These are phyloP conservation scores for Euglossa dilemma DNA, from an alignment of 1,140 invertebrate species.

Conservation along the genomic window DNA sequence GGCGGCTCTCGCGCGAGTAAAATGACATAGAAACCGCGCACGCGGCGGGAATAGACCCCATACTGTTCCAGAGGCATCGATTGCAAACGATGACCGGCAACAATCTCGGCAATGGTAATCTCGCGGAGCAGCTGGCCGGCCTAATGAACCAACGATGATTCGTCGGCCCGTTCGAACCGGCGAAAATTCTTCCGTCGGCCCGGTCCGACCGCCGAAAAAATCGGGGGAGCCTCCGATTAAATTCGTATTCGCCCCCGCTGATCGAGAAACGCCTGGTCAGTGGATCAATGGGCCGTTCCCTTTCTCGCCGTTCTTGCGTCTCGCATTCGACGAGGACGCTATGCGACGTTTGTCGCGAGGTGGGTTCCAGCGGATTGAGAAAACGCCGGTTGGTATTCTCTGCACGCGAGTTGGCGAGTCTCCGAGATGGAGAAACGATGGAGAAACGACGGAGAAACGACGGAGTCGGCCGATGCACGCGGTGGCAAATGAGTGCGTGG, in stretches of 20 bases:
- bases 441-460: no score
- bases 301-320: neutral
- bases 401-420: neutral
- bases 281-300: neutral
- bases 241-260: conserved; percentile 14
- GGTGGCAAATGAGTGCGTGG: conserved; percentile 21
- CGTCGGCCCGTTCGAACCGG: conserved; percentile 30
- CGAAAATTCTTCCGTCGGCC: conserved; percentile 45
- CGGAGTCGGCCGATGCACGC: neutral
- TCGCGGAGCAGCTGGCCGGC: conserved; percentile 53
- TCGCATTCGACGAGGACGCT: no score
- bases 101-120: conserved; percentile 64
- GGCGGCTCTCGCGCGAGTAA: conserved; percentile 39
- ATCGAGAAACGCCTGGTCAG: conserved; percentile 2
- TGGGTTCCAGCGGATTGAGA: no score
- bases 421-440: no score
- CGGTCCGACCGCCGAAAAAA: conserved; percentile 41
- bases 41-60: conserved; percentile 45
- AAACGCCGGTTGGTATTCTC: neutral
- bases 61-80: conserved; percentile 63
- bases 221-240: conserved; percentile 53
- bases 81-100: conserved; percentile 69
- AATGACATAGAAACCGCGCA: conserved; percentile 36
- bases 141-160: conserved; percentile 67
- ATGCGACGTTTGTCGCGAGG: no score